Evolutionary conservation across 2,797 vertebrate genomes (phyloP).

Genomic region (Muscicapa comitata): DNA sequence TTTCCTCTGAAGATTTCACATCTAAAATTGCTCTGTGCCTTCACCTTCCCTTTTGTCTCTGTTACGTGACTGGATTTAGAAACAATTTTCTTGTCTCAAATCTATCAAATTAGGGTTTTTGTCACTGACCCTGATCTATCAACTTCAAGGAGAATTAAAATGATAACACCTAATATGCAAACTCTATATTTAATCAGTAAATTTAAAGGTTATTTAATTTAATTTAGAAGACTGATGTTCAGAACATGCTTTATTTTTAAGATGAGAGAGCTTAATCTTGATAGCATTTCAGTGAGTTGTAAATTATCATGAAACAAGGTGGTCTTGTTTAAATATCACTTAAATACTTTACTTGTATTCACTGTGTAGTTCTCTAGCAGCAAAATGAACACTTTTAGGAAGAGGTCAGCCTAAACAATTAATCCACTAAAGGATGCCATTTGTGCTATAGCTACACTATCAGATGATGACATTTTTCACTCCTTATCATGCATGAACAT

Average conservation of each 20-base stretch:
- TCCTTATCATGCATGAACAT: neutral
- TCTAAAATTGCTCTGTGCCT: slow-evolving; percentile 50
- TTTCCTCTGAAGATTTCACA: slow-evolving; percentile 28
- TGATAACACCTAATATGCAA: neutral
- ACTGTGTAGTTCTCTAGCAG: neutral
- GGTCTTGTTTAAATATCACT: neutral
- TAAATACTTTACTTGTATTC: neutral
- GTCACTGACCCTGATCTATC: neutral
- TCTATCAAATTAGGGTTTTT: neutral
- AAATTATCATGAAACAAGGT: neutral
- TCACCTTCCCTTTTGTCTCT: slow-evolving; percentile 11
- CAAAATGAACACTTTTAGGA: neutral
- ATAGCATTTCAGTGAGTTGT: neutral
- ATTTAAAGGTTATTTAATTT: neutral
- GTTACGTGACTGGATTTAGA: neutral
- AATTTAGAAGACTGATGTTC: neutral
- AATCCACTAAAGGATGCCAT: neutral
- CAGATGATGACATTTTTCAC: neutral
- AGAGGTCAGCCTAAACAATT: neutral
- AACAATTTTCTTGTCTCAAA: neutral
- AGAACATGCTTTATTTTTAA: neutral
- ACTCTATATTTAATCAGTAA: neutral
- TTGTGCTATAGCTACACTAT: neutral
- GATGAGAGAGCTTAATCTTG: neutral
- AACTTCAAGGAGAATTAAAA: neutral